These are phyloP conservation scores for Aradophagus sp. DNA, from an alignment of 1,140 invertebrate species.

Conservation along the genomic window DNA sequence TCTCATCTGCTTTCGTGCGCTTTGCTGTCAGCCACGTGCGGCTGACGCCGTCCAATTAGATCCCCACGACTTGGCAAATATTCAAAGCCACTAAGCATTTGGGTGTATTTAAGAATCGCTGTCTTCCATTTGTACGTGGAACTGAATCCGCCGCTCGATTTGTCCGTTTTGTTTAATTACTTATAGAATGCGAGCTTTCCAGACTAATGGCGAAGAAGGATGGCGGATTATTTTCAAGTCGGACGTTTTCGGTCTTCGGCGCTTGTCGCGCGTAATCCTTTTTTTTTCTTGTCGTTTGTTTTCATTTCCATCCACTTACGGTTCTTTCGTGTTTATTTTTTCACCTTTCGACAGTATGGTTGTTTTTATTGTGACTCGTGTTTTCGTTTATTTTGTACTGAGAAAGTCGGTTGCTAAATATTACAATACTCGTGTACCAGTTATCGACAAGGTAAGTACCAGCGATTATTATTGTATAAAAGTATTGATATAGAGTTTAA, in stretches of 20 bases:
- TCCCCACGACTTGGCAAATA: conserved; percentile 53
- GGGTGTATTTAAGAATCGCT: conserved; percentile 56
- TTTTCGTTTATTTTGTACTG: no score
- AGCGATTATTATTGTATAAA: no score
- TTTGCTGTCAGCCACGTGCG: conserved; percentile 52
- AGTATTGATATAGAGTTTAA: no score
- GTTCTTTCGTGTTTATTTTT: conserved; percentile 2
- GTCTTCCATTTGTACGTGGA: conserved; percentile 49
- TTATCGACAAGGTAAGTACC: no score
- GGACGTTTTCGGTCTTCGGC: no score
- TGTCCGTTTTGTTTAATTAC: conserved; percentile 54
- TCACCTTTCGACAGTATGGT: no score
- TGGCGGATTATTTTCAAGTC: conserved; percentile 31
- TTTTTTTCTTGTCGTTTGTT: no score
- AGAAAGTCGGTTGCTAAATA: no score
- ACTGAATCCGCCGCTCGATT: conserved; percentile 51
- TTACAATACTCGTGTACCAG: no score
- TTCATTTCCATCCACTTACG: no score
- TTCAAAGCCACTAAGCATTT: conserved; percentile 52
- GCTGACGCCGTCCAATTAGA: conserved; percentile 52
- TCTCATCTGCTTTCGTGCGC: conserved; percentile 49
- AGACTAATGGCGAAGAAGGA: conserved; percentile 23
- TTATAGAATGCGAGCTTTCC: conserved; percentile 38
- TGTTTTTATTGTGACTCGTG: no score
- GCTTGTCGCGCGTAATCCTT: no score